Percentiles rank a stretch among this genome's conserved stretches.
These are phyloP conservation scores for Melinopterus prodromus DNA, from an alignment of 2,888 invertebrate genomes.

Conservation along the genomic window DNA sequence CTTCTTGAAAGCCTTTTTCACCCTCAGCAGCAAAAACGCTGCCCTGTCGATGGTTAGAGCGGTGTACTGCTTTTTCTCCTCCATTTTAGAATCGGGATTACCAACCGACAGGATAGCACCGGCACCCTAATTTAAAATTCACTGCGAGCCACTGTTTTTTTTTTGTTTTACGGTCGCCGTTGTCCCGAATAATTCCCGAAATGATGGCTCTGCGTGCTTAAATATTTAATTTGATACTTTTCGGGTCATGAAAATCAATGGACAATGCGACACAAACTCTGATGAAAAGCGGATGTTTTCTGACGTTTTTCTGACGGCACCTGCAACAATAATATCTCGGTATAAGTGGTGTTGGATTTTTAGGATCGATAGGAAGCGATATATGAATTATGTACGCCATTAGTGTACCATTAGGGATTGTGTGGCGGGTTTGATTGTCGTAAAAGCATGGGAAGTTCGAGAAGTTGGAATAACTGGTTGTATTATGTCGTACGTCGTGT, in stretches of 20 bases:
- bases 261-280: background rate
- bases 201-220: background rate
- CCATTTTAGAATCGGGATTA: constrained; percentile 47
- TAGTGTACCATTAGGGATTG: background rate
- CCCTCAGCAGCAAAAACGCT: constrained; percentile 85
- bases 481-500: background rate
- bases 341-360: background rate
- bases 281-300: background rate
- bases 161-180: background rate
- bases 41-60: constrained; percentile 87
- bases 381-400: background rate
- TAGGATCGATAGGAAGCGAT: background rate
- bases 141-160: background rate
- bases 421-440: background rate
- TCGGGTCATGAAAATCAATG: background rate
- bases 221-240: constrained; percentile 6
- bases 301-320: background rate
- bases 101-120: too few species aligned
- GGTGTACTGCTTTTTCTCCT: constrained; percentile 68
- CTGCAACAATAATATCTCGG: background rate
- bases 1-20: constrained; percentile 90
- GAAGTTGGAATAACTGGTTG: background rate
- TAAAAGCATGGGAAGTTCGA: background rate
- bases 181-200: constrained; percentile 7
- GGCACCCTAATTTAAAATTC: background rate